Evolutionary conservation across 2,888 invertebrate genomes (phyloP), one percentile per base, ranked within the genome.

Genomic region (Entomobrya proxima): DNA sequence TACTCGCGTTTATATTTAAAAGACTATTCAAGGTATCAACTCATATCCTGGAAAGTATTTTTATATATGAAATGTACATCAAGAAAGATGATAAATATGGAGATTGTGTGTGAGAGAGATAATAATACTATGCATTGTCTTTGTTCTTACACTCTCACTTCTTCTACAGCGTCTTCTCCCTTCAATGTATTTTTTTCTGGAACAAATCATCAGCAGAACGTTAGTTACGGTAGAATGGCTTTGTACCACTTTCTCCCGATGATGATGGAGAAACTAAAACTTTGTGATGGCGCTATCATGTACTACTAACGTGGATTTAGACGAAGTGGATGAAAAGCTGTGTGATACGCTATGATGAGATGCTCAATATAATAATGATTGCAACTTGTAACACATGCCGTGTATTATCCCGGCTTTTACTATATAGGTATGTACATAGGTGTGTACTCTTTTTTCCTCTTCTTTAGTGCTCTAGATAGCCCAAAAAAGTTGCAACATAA

Each of bases 281-380:
- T 11, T 61, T 30, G 30, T 4, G 64, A 37, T 64, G n/a, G 52
- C 18, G 58, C 15, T 11, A 24, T 35, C 24, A 40, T 13, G 37
- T 7, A 32, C 6, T 11, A 64, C 35, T 64, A 67, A 40, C 13
- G 40, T 44, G 72, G 80, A 80, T 80, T 72, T 67, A 32, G 21
- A 47, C 72, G 58, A 80, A 80, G 72, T 72, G 69, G 80, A 82
- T 64, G 64, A 78, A 35, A 58, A 40, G 58, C 35, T 58, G 21
- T 18, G 58, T 55, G 50, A 64, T 78, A 15, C 35, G 69, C 69
- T 80, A 69, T 80, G 80, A 78, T 58, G 69, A 69, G 55, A 82
- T 82, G 81, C 74, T 82, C 81, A 82, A 82, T 80, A 80, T 72
- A 76, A 76, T 76, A 76, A 82, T 82, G 81, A 82, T 82, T 40